These are phyloP conservation scores for Podabrus alpinus DNA, from an alignment of 2,888 invertebrate genomes.

Conservation along the genomic window DNA sequence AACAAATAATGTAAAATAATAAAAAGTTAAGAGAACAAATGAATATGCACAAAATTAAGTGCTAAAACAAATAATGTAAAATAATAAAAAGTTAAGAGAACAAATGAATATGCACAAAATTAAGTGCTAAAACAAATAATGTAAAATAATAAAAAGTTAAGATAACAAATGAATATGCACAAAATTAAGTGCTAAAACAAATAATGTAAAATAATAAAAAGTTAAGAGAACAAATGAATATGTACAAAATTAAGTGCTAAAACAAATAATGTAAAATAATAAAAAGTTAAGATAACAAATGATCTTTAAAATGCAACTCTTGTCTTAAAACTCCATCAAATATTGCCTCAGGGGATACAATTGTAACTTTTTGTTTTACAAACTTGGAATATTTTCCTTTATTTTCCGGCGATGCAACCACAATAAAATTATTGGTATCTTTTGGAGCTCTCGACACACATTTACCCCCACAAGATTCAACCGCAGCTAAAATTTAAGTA, in stretches of 20 bases:
- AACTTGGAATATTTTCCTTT: constrained; percentile 46
- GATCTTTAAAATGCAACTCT: constrained; percentile 33
- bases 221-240: no score
- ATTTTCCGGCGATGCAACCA: constrained; percentile 46
- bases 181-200: no score
- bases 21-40: no score
- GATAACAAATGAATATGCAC: no score
- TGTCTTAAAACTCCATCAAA: constrained; percentile 52
- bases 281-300: constrained; percentile 6
- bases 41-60: no score
- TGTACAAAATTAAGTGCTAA: neutral
- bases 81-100: no score
- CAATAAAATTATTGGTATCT: constrained; percentile 38
- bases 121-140: no score
- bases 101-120: no score
- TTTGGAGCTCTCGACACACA: constrained; percentile 43
- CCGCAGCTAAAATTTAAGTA: constrained; percentile 43
- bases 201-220: no score
- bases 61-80: no score
- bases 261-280: neutral
- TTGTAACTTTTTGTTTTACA: constrained; percentile 44
- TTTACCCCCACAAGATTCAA: constrained; percentile 52
- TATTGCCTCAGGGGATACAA: constrained; percentile 51
- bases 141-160: no score
- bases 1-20: no score